Evolutionary conservation across 1,140 invertebrate species (phyloP).

Genomic region (Conus ventricosus): DNA sequence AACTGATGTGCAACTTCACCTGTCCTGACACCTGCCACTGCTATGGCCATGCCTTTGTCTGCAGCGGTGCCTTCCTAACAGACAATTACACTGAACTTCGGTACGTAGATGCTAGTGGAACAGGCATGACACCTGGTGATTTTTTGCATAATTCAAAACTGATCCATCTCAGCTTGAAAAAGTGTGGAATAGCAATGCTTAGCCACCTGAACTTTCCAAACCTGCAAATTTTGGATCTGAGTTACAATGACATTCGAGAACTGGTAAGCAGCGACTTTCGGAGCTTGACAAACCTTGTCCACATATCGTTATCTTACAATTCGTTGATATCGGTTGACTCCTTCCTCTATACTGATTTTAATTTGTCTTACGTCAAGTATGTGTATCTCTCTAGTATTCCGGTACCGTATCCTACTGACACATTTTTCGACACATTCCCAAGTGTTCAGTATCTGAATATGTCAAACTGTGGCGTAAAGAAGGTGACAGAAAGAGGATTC

Average conservation of each 20-base stretch:
- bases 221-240: neutral
- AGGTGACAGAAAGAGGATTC: neutral
- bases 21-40: constrained; percentile 25
- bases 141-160: neutral
- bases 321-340: neutral
- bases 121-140: neutral
- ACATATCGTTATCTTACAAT: neutral
- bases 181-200: neutral
- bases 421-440: neutral
- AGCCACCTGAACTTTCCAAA: neutral
- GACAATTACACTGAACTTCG: neutral
- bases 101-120: neutral
- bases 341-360: neutral
- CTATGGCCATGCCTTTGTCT: neutral
- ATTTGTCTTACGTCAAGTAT: neutral
- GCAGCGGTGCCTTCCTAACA: neutral
- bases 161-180: neutral
- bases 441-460: neutral
- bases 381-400: neutral
- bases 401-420: neutral
- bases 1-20: constrained; percentile 3
- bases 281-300: neutral
- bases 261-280: neutral
- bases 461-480: neutral
- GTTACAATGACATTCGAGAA: neutral